A percentile compares a stretch with the other conserved stretches of the same genome.
These are phyloP conservation scores for Todus mexicanus DNA, from an alignment of 2,797 vertebrate genomes.

Conservation along the genomic window DNA sequence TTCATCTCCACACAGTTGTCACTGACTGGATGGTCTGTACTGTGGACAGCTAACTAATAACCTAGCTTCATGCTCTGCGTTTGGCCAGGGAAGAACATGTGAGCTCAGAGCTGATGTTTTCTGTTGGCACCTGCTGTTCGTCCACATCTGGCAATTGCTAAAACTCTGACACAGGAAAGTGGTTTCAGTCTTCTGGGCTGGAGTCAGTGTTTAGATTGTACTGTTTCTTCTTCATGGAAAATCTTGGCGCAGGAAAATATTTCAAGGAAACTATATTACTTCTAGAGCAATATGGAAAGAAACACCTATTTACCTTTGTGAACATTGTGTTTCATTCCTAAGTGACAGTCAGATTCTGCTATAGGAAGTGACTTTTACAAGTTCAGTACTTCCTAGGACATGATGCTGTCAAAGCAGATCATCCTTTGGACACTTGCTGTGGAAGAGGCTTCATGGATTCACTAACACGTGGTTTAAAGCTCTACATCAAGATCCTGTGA, in stretches of 20 bases:
- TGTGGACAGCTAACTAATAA: background rate
- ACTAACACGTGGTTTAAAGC: conserved; percentile 57
- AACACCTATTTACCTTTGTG: background rate
- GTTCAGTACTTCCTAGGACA: background rate
- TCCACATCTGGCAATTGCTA: conserved; percentile 32
- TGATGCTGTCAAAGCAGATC: background rate
- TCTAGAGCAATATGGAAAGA: background rate
- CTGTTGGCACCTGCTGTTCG: conserved; percentile 38
- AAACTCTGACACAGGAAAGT: conserved; percentile 13
- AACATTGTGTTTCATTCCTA: background rate
- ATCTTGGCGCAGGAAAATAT: background rate
- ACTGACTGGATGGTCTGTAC: background rate
- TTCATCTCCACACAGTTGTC: background rate
- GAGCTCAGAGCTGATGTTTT: conserved; percentile 37
- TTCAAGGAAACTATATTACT: background rate
- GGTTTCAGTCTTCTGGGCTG: conserved; percentile 11
- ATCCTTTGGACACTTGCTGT: background rate
- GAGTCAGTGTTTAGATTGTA: conserved; percentile 10
- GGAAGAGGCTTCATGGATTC: background rate
- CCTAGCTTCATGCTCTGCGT: background rate
- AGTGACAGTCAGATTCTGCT: background rate
- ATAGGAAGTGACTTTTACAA: background rate
- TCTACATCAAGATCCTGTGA: background rate
- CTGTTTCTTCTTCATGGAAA: conserved; percentile 16
- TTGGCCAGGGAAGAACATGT: background rate